Conservation (phyloP, 2,888 invertebrate genomes). For the Xanthorhoe designata region DNA sequence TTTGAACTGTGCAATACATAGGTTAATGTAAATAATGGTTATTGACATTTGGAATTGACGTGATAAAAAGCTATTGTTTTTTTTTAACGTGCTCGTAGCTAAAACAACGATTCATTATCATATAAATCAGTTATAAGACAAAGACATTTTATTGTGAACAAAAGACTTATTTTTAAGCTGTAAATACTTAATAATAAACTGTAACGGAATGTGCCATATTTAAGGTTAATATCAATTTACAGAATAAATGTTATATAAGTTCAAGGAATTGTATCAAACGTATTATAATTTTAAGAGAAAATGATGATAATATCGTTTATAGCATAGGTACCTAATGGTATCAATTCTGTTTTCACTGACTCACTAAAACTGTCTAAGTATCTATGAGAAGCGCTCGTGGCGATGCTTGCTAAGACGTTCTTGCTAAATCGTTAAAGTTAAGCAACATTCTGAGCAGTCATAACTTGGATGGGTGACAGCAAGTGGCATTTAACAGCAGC, state of each 20-base stretch:
- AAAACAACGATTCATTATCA: slow-evolving; percentile 2
- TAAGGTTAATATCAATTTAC: slow-evolving; percentile 16
- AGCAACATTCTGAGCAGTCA: too few species aligned
- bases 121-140: neutral
- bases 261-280: slow-evolving; percentile 14
- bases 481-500: too few species aligned
- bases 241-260: slow-evolving; percentile 7
- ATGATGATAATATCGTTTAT: too few species aligned
- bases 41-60: slow-evolving; percentile 20
- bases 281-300: slow-evolving; percentile 3
- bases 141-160: slow-evolving; percentile 4
- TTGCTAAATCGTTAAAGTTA: too few species aligned
- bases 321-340: too few species aligned
- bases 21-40: slow-evolving; percentile 13
- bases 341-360: neutral
- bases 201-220: slow-evolving; percentile 26
- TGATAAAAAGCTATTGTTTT: neutral
- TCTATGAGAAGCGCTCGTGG: too few species aligned
- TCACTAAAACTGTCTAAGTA: too few species aligned
- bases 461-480: too few species aligned
- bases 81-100: neutral
- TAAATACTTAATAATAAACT: slow-evolving; percentile 1
- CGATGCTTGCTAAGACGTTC: too few species aligned
- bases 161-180: slow-evolving; percentile 7
- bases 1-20: slow-evolving; percentile 38